Evolutionary conservation across 2,113 vertebrate species (phyloP).

Genomic region (Lophius piscatorius): DNA sequence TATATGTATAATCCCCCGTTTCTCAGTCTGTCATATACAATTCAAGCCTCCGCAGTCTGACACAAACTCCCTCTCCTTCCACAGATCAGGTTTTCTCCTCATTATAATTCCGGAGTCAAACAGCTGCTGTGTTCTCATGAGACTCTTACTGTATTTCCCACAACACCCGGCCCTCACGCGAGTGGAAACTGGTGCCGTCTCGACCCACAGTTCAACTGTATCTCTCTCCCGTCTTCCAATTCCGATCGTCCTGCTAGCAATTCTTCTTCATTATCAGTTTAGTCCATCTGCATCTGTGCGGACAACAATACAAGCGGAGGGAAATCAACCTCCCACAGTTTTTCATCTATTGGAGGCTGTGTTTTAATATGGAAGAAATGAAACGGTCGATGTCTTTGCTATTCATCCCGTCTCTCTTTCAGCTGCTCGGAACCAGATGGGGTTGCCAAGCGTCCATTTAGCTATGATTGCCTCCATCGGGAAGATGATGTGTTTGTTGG

Average conservation of each 20-base stretch:
- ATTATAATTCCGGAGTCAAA: constrained; percentile 36
- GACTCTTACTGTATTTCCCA: constrained; percentile 44
- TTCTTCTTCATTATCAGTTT: constrained; percentile 9
- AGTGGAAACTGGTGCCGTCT: constrained; percentile 10
- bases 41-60: constrained; percentile 14
- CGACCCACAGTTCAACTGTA: constrained; percentile 6
- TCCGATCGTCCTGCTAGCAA: constrained; percentile 3
- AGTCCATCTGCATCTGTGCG: constrained; percentile 19
- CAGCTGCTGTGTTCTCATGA: constrained; percentile 46
- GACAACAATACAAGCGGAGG: constrained; percentile 14
- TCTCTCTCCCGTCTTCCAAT: neutral
- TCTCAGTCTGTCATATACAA: constrained; percentile 29
- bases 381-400: constrained; percentile 11
- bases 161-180: constrained; percentile 30
- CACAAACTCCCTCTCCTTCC: constrained; percentile 6
- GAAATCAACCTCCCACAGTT: no score
- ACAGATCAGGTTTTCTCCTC: constrained; percentile 41
- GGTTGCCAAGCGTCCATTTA: constrained; percentile 29
- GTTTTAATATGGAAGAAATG: constrained; percentile 26
- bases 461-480: constrained; percentile 19
- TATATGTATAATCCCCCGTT: constrained; percentile 17
- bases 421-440: constrained; percentile 22
- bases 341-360: constrained; percentile 9
- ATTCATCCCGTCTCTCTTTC: constrained; percentile 25
- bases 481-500: neutral